Conservation (phyloP, 2,113 vertebrate species). For the Catharus fuscescens region DNA sequence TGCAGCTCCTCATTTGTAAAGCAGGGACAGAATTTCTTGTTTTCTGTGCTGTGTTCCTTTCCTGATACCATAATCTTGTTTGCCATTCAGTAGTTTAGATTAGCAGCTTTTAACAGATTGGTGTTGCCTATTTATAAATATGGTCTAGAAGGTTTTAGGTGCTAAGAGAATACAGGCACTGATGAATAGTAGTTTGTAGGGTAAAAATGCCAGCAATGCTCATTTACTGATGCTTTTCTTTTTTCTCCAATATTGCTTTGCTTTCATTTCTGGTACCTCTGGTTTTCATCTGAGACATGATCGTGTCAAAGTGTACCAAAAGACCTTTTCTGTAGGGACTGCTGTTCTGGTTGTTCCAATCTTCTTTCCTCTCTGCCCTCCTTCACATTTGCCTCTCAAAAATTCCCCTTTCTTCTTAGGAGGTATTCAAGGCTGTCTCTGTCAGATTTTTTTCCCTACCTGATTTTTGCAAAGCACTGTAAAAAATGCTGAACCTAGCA, state of each 20-base stretch:
- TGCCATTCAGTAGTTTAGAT: neutral
- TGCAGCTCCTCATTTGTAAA: neutral
- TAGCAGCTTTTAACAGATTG: neutral
- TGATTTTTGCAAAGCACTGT: neutral
- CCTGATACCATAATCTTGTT: rapidly evolving
- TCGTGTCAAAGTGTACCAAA: neutral
- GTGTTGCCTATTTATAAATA: neutral
- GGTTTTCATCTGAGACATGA: neutral
- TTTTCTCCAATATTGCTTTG: neutral
- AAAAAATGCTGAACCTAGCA: neutral
- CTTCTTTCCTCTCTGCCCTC: neutral
- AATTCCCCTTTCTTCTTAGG: neutral
- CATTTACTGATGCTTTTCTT: neutral
- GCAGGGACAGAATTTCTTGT: neutral
- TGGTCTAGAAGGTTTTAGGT: neutral
- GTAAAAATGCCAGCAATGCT: neutral
- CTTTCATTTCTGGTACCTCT: neutral
- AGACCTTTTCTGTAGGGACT: neutral
- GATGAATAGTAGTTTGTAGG: neutral
- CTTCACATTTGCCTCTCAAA: neutral
- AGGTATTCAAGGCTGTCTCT: neutral
- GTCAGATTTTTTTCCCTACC: neutral
- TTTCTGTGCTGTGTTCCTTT: neutral
- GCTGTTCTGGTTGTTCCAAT: neutral
- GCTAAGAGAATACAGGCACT: neutral